These are phyloP conservation scores for Perca flavescens DNA, from an alignment of 2,113 vertebrate species.

Conservation along the genomic window DNA sequence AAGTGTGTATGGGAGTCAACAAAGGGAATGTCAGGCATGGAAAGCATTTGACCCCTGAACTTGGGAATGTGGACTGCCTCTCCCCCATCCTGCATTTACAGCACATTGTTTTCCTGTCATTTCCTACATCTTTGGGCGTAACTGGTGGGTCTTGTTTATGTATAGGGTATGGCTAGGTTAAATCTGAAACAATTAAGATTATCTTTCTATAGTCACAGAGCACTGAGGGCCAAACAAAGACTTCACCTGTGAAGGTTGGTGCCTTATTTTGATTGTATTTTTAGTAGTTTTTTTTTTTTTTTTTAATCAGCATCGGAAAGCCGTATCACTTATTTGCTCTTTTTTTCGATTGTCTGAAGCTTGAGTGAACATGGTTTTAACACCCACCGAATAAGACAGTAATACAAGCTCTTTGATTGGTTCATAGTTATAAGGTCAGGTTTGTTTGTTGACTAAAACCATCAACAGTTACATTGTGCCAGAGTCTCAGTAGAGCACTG, in stretches of 20 bases:
- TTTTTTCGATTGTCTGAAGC: neutral
- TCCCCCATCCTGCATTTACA: conserved; percentile 9
- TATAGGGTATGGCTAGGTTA: neutral
- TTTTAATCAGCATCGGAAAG: neutral
- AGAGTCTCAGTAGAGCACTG: conserved; percentile 17
- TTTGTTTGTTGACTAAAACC: conserved; percentile 54
- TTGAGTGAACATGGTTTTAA: neutral
- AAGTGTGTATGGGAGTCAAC: conserved; percentile 62
- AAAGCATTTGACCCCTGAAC: conserved; percentile 66
- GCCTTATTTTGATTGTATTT: neutral
- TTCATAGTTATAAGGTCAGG: neutral
- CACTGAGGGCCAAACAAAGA: neutral
- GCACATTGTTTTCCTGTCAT: neutral
- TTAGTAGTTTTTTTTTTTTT: neutral
- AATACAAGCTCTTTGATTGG: neutral
- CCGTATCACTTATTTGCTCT: neutral
- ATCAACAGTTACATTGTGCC: conserved; percentile 47
- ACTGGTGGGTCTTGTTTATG: neutral
- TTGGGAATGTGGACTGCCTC: conserved; percentile 9
- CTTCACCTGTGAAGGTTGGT: neutral
- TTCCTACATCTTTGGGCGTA: neutral
- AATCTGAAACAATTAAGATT: neutral
- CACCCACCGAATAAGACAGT: neutral
- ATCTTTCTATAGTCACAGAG: neutral
- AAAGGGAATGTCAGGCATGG: conserved; percentile 69